Conservation (phyloP, 2,888 invertebrate genomes). For the Clostera curtula region DNA sequence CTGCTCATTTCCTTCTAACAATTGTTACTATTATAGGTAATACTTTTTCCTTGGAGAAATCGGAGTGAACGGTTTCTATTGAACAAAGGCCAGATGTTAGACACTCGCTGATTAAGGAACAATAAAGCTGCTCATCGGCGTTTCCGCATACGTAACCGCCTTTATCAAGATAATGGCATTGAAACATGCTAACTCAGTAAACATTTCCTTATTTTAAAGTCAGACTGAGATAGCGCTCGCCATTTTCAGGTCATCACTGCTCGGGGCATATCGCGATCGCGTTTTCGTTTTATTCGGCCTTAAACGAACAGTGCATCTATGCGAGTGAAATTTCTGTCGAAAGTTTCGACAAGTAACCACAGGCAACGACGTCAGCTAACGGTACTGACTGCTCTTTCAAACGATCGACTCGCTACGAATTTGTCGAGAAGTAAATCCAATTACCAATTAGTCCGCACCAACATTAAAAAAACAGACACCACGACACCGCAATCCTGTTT, state of each 20-base stretch:
- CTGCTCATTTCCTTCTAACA: too few relatives aligned
- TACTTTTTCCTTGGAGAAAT: too few relatives aligned
- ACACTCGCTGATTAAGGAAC: conserved; percentile 45
- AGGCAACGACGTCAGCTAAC: conserved; percentile 54
- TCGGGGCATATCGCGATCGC: conserved; percentile 3
- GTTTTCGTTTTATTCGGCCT: conserved; percentile 7
- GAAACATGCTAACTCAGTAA: conserved; percentile 48
- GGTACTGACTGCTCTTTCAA: conserved; percentile 52
- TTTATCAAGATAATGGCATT: conserved; percentile 62
- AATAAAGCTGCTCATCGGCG: conserved; percentile 47
- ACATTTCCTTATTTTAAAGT: conserved; percentile 42
- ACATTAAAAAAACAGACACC: conserved; percentile 36
- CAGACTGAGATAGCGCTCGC: conserved; percentile 8
- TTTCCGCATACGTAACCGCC: conserved; percentile 63
- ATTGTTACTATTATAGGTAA: too few relatives aligned
- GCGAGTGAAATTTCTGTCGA: conserved; percentile 22
- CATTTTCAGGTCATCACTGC: conserved; percentile 11
- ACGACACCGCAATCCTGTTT: conserved; percentile 56
- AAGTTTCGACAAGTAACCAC: conserved; percentile 34
- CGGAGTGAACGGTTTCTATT: too few relatives aligned
- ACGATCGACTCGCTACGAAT: conserved; percentile 34
- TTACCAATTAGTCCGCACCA: conserved; percentile 34
- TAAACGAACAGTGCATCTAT: conserved; percentile 8
- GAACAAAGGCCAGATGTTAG: conserved; percentile 50
- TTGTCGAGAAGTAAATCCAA: conserved; percentile 30